Percentiles rank a stretch among this genome's conserved stretches.
These are phyloP conservation scores for Eulithis testata DNA, from an alignment of 2,888 invertebrate genomes.

Conservation along the genomic window DNA sequence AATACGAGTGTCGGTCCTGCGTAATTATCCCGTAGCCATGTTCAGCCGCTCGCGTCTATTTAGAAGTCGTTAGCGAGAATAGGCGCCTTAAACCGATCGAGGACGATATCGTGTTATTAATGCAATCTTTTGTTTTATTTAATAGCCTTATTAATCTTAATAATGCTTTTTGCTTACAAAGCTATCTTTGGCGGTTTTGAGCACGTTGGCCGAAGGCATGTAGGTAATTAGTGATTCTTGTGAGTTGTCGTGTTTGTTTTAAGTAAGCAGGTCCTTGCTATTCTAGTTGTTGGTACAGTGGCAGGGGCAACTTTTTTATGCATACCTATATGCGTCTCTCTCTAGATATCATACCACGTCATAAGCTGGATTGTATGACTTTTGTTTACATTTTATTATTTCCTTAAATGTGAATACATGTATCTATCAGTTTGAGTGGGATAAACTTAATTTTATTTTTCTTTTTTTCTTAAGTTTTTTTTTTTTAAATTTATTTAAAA, in stretches of 20 bases:
- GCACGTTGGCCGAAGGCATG: constrained; percentile 4
- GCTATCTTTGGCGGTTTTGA: constrained; percentile 13
- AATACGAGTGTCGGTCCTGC: constrained; percentile 37
- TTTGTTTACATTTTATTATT: too few relatives aligned
- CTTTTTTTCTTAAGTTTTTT: too few relatives aligned
- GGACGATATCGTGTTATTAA: constrained; percentile 72
- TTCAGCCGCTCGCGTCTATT: constrained; percentile 76
- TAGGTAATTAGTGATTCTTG: constrained; percentile 37
- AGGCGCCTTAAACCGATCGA: constrained; percentile 71
- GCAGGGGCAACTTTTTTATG: not conserved
- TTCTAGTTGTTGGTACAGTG: too few relatives aligned
- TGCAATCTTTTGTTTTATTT: constrained; percentile 65
- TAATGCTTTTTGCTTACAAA: constrained; percentile 50
- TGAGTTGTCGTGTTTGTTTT: constrained; percentile 32
- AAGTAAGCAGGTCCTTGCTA: not conserved
- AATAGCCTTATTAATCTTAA: constrained; percentile 53
- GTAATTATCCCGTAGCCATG: constrained; percentile 84
- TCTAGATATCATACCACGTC: too few relatives aligned
- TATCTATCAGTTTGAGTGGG: too few relatives aligned
- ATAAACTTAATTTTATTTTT: too few relatives aligned
- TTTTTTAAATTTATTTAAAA: too few relatives aligned
- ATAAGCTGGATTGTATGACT: too few relatives aligned
- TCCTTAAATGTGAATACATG: too few relatives aligned
- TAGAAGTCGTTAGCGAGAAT: constrained; percentile 78
- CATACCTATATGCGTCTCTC: too few relatives aligned